phyloP scores from a whole-genome alignment of 2,113 vertebrate genomes.

The Microcebus jonahi region DNA sequence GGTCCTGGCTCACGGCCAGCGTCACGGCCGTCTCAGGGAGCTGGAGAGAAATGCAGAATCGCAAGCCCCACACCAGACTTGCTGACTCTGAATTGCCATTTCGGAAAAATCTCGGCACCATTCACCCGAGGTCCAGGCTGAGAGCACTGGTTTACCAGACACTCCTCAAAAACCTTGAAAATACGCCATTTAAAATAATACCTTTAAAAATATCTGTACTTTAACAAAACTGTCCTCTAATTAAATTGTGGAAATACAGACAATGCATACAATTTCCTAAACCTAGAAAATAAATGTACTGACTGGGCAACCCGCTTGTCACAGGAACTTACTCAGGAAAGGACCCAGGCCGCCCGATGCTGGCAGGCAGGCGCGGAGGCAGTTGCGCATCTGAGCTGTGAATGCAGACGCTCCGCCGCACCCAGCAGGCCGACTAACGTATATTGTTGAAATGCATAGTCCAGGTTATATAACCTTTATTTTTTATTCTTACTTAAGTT shows the following conservation, averaged over 20 bases:
- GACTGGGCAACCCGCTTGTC: background rate
- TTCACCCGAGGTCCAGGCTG: background rate
- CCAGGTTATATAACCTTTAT: slow-evolving; percentile 30
- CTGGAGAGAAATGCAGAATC: background rate
- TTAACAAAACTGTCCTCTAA: slow-evolving; percentile 48
- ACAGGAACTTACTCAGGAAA: slow-evolving; percentile 71
- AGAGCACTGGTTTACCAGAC: background rate
- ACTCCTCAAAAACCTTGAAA: slow-evolving; percentile 43
- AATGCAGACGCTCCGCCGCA: slow-evolving; percentile 1
- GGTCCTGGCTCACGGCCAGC: rapidly evolving
- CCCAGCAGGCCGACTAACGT: background rate
- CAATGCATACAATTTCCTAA: slow-evolving; percentile 40
- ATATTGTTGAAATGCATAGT: slow-evolving; percentile 18
- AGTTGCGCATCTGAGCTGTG: background rate
- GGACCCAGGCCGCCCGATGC: slow-evolving; percentile 5
- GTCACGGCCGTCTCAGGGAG: background rate
- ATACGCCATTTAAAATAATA: slow-evolving; percentile 21
- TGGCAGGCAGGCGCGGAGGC: slow-evolving; percentile 2
- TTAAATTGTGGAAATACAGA: slow-evolving; percentile 66
- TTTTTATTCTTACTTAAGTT: slow-evolving; percentile 18
- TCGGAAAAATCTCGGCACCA: background rate
- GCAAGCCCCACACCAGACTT: background rate
- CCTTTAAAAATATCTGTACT: slow-evolving; percentile 11
- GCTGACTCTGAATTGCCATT: background rate
- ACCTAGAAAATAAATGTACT: slow-evolving; percentile 67